Conservation (phyloP, 1,140 invertebrate genomes). For the Drosophila tsacasi region DNA sequence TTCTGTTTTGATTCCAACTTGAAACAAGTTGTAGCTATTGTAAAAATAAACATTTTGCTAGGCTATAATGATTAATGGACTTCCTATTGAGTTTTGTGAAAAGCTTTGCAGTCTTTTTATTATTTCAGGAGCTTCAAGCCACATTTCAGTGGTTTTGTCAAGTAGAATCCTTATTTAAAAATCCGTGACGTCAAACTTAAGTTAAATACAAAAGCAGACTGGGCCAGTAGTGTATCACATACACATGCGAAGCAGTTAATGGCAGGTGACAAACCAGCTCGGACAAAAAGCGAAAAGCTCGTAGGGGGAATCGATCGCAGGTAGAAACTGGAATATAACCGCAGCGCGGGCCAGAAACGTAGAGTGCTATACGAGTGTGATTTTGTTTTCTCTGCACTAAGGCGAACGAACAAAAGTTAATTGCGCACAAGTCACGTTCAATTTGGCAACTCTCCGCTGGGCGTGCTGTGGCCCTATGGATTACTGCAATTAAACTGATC, state of each 20-base stretch:
- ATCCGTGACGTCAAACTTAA: constrained; percentile 23
- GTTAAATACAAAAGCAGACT: constrained; percentile 20
- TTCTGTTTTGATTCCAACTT: not conserved
- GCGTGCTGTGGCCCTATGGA: constrained; percentile 20
- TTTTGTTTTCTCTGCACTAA: constrained; percentile 25
- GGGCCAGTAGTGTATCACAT: constrained; percentile 29
- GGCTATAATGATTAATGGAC: not conserved
- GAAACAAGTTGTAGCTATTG: not conserved
- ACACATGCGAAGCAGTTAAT: not conserved
- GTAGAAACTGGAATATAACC: constrained; percentile 30
- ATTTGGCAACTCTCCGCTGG: constrained; percentile 18
- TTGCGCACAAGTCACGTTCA: constrained; percentile 39
- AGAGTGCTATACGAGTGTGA: constrained; percentile 11
- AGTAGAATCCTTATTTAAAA: constrained; percentile 7
- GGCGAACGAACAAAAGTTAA: constrained; percentile 13
- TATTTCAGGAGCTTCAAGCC: not conserved
- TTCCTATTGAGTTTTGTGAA: not conserved
- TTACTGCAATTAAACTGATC: constrained; percentile 32
- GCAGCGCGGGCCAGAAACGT: constrained; percentile 8
- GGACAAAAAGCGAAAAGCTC: constrained; percentile 26
- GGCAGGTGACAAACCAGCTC: constrained; percentile 38
- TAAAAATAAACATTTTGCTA: not conserved
- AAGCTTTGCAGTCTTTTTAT: not conserved
- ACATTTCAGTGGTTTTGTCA: not conserved
- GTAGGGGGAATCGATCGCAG: constrained; percentile 26